A percentile compares a stretch with the other conserved stretches of the same genome.
These are phyloP conservation scores for Reinhardtius hippoglossoides DNA, from an alignment of 2,113 vertebrate genomes.

Conservation along the genomic window DNA sequence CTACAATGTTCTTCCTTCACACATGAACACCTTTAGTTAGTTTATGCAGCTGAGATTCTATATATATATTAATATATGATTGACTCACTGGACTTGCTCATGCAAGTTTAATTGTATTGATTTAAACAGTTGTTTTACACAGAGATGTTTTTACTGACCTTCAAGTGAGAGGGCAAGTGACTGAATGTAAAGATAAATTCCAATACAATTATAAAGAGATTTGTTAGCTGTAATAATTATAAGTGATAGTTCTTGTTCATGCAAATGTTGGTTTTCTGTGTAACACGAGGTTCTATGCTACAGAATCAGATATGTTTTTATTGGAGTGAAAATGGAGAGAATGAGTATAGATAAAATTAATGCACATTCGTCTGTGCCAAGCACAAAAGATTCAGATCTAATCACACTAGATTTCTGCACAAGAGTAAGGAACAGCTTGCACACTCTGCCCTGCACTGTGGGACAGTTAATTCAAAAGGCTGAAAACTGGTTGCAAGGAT, in stretches of 20 bases:
- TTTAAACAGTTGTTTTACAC: constrained; percentile 11
- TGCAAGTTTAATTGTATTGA: constrained; percentile 54
- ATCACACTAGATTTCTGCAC: constrained; percentile 18
- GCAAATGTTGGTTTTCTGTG: constrained; percentile 2
- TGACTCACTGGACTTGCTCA: constrained; percentile 7
- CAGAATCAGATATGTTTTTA: neutral
- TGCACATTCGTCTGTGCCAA: neutral
- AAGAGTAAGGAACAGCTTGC: constrained; percentile 21
- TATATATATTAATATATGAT: neutral
- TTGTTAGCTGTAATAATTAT: neutral
- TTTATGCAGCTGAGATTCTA: neutral
- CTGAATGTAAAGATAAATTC: neutral
- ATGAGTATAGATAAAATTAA: neutral
- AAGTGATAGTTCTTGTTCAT: neutral
- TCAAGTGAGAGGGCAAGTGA: neutral
- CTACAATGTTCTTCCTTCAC: neutral
- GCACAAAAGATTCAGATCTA: constrained; percentile 29
- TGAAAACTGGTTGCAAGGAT: constrained; percentile 21
- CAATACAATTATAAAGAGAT: neutral
- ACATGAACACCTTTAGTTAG: neutral
- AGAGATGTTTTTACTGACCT: constrained; percentile 13
- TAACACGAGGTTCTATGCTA: neutral
- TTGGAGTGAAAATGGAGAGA: neutral
- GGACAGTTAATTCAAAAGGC: constrained; percentile 30
- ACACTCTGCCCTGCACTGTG: neutral